Percentiles rank a stretch among this genome's conserved stretches.
phyloP scores from a whole-genome alignment of 2,888 invertebrate species.

The Auanema freiburgensis region DNA sequence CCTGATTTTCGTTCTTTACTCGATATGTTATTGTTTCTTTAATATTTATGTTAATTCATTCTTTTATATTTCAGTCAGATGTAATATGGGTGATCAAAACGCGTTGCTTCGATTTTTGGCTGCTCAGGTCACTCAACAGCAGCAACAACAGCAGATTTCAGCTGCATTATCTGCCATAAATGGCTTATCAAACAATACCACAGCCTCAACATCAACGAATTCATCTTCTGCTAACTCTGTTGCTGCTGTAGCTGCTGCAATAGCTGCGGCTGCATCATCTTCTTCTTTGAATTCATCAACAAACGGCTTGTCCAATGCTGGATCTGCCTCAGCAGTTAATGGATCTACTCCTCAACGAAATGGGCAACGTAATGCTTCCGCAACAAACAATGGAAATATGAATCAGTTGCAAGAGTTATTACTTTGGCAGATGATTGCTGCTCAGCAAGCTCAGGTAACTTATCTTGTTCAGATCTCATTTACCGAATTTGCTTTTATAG shows the following conservation, averaged over 20 bases:
- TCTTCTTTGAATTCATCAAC: not conserved
- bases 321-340: not conserved
- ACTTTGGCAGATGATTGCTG: too few species aligned
- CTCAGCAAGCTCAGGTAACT: too few species aligned
- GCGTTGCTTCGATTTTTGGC: conserved; percentile 31
- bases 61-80: not conserved
- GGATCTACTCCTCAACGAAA: not conserved
- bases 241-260: conserved; percentile 14
- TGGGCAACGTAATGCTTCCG: not conserved
- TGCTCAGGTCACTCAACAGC: conserved; percentile 23
- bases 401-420: too few species aligned
- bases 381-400: not conserved
- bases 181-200: not conserved
- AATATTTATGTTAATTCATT: too few species aligned
- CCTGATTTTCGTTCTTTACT: conserved; percentile 2
- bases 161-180: not conserved
- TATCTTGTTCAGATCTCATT: too few species aligned
- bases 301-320: not conserved
- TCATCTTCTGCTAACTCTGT: too few species aligned
- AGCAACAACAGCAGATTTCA: conserved; percentile 21
- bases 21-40: not conserved
- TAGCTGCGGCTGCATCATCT: conserved; percentile 12
- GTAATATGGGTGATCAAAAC: conserved; percentile 26
- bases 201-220: too few species aligned
- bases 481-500: too few species aligned